These are phyloP conservation scores for Drosophila hamatofila DNA, from an alignment of 2,888 invertebrate genomes.

Conservation along the genomic window DNA sequence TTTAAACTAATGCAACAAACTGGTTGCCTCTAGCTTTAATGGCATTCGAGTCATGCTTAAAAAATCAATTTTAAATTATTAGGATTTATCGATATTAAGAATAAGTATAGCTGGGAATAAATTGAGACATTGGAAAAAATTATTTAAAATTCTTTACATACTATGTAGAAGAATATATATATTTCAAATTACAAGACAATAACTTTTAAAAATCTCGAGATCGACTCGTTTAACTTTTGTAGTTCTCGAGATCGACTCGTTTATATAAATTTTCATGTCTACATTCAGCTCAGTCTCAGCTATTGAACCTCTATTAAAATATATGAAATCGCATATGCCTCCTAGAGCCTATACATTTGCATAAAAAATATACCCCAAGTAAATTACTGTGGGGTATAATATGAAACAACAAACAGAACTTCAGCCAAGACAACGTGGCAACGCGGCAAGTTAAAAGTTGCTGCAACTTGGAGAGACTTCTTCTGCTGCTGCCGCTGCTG, in stretches of 20 bases:
- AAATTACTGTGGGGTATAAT: not conserved
- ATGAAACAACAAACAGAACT: slow-evolving; percentile 35
- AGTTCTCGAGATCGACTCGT: not conserved
- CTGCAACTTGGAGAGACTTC: slow-evolving; percentile 9
- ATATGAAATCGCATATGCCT: not conserved
- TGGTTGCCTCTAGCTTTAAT: no score
- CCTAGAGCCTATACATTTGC: not conserved
- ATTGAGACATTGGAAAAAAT: not conserved
- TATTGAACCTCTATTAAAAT: not conserved
- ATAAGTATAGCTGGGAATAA: no score
- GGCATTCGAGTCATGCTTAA: no score
- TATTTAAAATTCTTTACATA: fast-evolving
- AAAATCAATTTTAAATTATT: not conserved
- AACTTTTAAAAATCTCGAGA: not conserved
- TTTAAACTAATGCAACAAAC: no score
- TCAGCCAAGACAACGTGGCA: slow-evolving; percentile 26
- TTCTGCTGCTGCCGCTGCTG: not conserved
- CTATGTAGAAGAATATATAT: not conserved
- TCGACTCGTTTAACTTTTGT: not conserved
- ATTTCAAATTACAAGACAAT: not conserved
- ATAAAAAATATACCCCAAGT: not conserved
- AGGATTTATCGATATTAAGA: not conserved
- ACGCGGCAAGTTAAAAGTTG: slow-evolving; percentile 27
- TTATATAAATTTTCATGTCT: not conserved
- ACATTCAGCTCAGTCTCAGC: not conserved